phyloP scores from a whole-genome alignment of 2,888 invertebrate species.

The Agriopis marginaria region DNA sequence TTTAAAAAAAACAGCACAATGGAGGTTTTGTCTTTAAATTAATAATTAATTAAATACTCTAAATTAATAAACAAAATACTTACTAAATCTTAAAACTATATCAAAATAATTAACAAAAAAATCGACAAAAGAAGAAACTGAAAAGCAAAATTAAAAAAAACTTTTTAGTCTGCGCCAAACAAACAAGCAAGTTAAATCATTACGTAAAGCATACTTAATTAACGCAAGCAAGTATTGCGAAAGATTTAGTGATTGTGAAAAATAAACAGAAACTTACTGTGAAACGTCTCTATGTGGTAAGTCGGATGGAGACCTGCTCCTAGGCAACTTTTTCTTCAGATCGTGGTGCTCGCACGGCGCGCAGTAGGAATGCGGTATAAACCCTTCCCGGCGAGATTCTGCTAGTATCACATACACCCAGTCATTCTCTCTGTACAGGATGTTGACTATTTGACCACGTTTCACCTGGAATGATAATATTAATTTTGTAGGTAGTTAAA shows the following conservation, averaged over 20 bases:
- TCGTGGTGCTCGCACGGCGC: constrained; percentile 95
- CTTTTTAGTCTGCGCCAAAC: too few species aligned
- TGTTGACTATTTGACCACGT: constrained; percentile 97
- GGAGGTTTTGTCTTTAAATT: too few species aligned
- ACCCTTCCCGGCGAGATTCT: constrained; percentile 96
- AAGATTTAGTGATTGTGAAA: too few species aligned
- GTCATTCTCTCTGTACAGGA: constrained; percentile 97
- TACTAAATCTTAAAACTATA: too few species aligned
- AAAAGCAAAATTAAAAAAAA: too few species aligned
- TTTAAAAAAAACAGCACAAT: too few species aligned
- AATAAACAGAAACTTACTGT: constrained; percentile 73
- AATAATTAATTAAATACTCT: too few species aligned
- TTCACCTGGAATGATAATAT: constrained; percentile 83
- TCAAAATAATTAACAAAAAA: too few species aligned
- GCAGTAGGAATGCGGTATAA: constrained; percentile 97
- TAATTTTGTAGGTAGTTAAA: neutral
- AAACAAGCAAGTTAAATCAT: too few species aligned
- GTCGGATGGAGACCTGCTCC: constrained; percentile 87
- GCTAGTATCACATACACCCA: constrained; percentile 98
- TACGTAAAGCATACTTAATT: too few species aligned
- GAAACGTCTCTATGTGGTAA: constrained; percentile 86
- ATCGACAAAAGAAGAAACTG: neutral
- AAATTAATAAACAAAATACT: too few species aligned
- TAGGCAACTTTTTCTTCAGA: constrained; percentile 94
- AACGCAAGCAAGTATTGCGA: too few species aligned